Percentiles rank a stretch among this genome's conserved stretches.
Conservation (phyloP, 37 sponge, comb jelly and placozoan genomes). For the Mnemiopsis leidyi region DNA sequence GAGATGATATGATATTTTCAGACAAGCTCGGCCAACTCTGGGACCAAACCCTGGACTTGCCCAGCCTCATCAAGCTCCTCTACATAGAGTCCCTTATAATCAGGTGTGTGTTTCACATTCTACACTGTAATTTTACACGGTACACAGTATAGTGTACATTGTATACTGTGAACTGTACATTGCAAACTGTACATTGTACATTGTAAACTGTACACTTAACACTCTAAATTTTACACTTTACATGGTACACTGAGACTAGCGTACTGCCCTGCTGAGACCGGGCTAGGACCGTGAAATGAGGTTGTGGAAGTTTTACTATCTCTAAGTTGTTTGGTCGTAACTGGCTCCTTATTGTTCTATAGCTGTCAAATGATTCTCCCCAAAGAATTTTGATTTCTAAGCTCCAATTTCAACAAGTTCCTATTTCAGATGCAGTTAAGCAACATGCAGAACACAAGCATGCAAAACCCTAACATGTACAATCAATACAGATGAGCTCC, state of each 20-base stretch:
- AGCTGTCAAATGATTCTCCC: not conserved
- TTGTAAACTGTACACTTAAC: no score
- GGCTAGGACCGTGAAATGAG: no score
- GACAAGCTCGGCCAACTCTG: not conserved
- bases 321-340: no score
- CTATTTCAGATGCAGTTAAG: not conserved
- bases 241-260: not conserved
- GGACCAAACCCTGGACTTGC: not conserved
- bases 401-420: no score
- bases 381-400: no score
- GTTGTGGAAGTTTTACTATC: no score
- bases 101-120: not conserved
- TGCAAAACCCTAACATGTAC: constrained; percentile 6
- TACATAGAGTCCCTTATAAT: constrained; percentile 6
- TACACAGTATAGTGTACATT: no score
- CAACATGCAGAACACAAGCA: not conserved
- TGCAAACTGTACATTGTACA: no score
- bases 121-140: not conserved
- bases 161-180: no score
- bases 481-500: constrained; percentile 41
- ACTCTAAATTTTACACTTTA: no score
- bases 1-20: no score
- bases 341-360: not conserved
- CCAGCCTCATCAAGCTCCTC: not conserved
- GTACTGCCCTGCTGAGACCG: no score